Percentiles rank a stretch among this genome's conserved stretches.
Evolutionary conservation across 2,888 invertebrate species (phyloP).

Genomic region (Biston betularia): DNA sequence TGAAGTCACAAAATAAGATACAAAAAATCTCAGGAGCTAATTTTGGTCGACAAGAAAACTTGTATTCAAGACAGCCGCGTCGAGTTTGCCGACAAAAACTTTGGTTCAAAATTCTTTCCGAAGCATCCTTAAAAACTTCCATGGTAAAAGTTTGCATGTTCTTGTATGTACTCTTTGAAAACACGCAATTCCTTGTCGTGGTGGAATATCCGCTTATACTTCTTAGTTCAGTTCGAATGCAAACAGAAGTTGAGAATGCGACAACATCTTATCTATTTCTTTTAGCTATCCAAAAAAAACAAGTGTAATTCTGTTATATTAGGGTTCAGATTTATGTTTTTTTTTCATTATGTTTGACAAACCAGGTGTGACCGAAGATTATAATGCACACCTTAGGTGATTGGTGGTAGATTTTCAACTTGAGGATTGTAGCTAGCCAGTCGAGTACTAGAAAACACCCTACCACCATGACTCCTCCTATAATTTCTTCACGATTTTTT

Average conservation of each 20-base stretch:
- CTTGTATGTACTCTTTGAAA: conserved; percentile 50
- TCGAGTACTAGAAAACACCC: too few relatives aligned
- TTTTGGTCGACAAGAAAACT: conserved; percentile 26
- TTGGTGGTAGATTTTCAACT: too few relatives aligned
- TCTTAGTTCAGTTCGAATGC: conserved; percentile 7
- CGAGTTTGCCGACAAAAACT: conserved; percentile 53
- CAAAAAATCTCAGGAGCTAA: conserved; percentile 2
- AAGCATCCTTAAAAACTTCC: conserved; percentile 70
- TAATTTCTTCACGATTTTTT: too few relatives aligned
- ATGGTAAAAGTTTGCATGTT: conserved; percentile 67
- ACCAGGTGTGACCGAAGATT: too few relatives aligned
- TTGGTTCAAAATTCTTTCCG: conserved; percentile 53
- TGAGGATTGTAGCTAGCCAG: too few relatives aligned
- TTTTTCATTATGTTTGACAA: too few relatives aligned
- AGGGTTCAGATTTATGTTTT: too few relatives aligned
- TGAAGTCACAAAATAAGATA: too few relatives aligned
- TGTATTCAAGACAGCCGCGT: conserved; percentile 38
- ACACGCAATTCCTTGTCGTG: conserved; percentile 18
- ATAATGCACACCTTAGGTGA: too few relatives aligned
- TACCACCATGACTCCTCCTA: too few relatives aligned
- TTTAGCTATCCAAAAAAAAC: too few relatives aligned
- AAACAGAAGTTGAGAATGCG: not conserved
- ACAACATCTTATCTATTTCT: not conserved
- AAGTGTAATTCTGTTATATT: too few relatives aligned
- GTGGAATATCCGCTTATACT: conserved; percentile 13